Evolutionary conservation across 2,888 invertebrate genomes (phyloP), one percentile per base, ranked within the genome.

Genomic region (Coleophora flavipennella): DNA sequence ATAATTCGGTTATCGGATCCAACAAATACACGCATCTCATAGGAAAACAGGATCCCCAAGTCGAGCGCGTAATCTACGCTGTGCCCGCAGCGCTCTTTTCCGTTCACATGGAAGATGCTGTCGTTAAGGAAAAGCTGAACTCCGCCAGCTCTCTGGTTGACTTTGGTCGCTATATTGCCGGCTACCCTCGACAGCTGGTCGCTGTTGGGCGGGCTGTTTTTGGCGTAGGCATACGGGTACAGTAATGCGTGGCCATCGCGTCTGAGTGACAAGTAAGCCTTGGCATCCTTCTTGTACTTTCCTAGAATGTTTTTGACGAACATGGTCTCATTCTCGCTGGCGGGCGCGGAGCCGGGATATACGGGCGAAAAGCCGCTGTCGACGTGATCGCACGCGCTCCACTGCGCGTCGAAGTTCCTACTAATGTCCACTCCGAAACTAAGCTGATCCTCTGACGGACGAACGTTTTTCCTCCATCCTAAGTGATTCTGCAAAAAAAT

Each of bases 241-340:
- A 89, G 62, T 31, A 92, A 58, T 25, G 85, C 86, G 44, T 88
- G 86, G 1, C 92, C 93, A 52, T 89, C 91, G 3, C 91, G 88
- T 62, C 93, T 92, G 25, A 94, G 65, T 0, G 91, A 89, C 31
- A 94, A 51, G 62, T 93, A 95, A 37, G 90, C 78, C 53, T 88
- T 87, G 8, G 88, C 62, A 2, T 75, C 58, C 1, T 70, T 60
- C 20, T 79, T 77, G 33, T 88, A 64, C 6, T 80, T 70, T 8
- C 75, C 48, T 39, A 92, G 59, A 35, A 88, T 78, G 39, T 87
- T 75, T 6, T 86, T 75, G 8, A 93, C 69, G 49, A 88, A 85
- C 6, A 55, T 50, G 0, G 87, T 89, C 72, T 92, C 93, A 0
- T 85, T 85, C 61, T 92, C 91, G 0, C 92, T 90, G 51, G 86